Conservation (phyloP, 1,140 invertebrate genomes). For the Helicorthomorpha holstii region DNA sequence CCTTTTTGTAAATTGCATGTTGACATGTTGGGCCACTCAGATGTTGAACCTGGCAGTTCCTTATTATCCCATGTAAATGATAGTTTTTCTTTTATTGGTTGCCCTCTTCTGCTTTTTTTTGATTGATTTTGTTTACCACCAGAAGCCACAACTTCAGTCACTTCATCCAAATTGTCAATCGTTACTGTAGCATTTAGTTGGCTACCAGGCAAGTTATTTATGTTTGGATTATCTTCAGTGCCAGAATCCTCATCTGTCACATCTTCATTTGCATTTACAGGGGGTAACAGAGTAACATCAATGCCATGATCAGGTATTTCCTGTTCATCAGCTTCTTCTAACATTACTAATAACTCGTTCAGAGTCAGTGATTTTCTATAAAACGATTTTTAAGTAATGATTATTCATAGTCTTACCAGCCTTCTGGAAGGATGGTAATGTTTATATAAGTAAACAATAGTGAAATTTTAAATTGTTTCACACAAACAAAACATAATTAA, state of each 20-base stretch:
- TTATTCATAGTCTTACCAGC: too few relatives aligned
- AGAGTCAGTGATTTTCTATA: too few relatives aligned
- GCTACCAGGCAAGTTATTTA: conserved; percentile 2
- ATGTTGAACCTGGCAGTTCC: background rate
- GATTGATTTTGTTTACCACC: background rate
- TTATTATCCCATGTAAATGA: background rate
- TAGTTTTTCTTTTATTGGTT: background rate
- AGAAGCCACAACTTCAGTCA: background rate
- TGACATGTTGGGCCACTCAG: background rate
- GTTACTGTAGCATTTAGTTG: background rate
- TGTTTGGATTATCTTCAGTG: background rate
- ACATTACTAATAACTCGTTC: too few relatives aligned
- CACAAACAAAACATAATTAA: too few relatives aligned
- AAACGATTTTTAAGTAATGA: too few relatives aligned
- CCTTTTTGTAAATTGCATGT: background rate
- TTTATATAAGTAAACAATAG: too few relatives aligned
- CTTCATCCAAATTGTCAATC: background rate
- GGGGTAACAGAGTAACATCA: too few relatives aligned
- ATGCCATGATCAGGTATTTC: too few relatives aligned
- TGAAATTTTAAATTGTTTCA: too few relatives aligned
- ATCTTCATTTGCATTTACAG: too few relatives aligned
- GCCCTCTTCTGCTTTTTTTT: background rate
- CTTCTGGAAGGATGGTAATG: too few relatives aligned
- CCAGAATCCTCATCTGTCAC: conserved; percentile 2
- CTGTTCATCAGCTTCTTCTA: too few relatives aligned